These are phyloP conservation scores for Rambutsinella grinnellia DNA, from an alignment of 2,888 invertebrate species.

Conservation along the genomic window DNA sequence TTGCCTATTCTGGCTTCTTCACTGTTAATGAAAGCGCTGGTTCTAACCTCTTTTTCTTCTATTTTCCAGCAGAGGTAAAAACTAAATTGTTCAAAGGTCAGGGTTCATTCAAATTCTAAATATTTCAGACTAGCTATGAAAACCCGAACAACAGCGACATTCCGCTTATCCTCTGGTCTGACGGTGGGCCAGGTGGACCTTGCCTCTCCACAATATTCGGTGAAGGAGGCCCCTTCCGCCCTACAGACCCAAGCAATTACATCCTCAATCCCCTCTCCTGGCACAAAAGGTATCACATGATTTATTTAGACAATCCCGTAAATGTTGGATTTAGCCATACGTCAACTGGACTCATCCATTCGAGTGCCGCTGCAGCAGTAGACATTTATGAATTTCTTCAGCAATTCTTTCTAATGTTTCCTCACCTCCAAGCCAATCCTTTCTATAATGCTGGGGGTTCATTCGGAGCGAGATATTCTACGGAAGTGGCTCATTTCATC, in stretches of 20 bases:
- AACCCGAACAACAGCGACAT: constrained; percentile 62
- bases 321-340: constrained; percentile 67
- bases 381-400: constrained; percentile 43
- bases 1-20: constrained; percentile 69
- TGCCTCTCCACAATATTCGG: constrained; percentile 68
- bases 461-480: constrained; percentile 40
- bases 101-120: background rate
- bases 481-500: constrained; percentile 21
- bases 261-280: constrained; percentile 67
- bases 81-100: no score
- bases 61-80: constrained; percentile 68
- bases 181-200: constrained; percentile 70
- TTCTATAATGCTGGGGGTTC: constrained; percentile 44
- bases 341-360: constrained; percentile 17
- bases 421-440: constrained; percentile 32
- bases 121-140: constrained; percentile 3
- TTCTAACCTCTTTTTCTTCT: constrained; percentile 70
- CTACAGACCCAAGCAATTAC: constrained; percentile 67
- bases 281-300: no score
- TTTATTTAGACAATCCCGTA: constrained; percentile 70
- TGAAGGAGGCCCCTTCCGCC: constrained; percentile 66
- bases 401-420: constrained; percentile 53
- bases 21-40: constrained; percentile 69
- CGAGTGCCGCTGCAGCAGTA: constrained; percentile 18
- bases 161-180: constrained; percentile 70